Base-by-base conservation (phyloP, 2,888 invertebrate genomes). In the Dicranocentrus wangi region DNA sequence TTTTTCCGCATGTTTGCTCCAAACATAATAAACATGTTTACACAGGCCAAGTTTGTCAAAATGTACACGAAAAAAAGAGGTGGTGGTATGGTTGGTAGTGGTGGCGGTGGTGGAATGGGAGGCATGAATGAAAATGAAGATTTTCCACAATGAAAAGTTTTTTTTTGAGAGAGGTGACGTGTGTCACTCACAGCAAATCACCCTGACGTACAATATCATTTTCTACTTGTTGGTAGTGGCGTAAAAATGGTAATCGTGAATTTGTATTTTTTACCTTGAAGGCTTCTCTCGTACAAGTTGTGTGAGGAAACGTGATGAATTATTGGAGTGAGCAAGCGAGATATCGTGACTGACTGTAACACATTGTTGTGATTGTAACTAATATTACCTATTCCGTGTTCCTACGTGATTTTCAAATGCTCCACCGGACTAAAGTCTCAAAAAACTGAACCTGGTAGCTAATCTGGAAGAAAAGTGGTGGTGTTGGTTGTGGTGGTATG, bases 151-250 rank as follows among this genome's bases (percentile, higher is more conserved):
- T 21, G 23, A 60, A 61, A 66, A 53, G 23, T 43, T 66, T 21
- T 75, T n/a, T n/a, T n/a, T n/a, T n/a, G n/a, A n/a, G 32, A 43
- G 28, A 75, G 75, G 58, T 39, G 75, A 75, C 75, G 66, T 63
- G 75, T 75, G 75, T 66, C 75, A 75, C 75, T 75, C 75, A 75
- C 51, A 32, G 51, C 66, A 68, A 73, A 58, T 80, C 65, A n/a
- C n/a, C 68, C 58, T 73, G 75, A 81, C 70, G 75, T 69, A 32
- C 53, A 61, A 65, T 81, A 81, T 75, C 69, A 81, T 81, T 81
- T 75, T 75, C 65, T 8, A 47, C 10, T 47, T 32, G 32, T 32
- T 32, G 32, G 3, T 32, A 7, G 3, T 32, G 3, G 3, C 32
- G 5, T 32, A 32, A 32, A 32, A 32, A 32, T 32, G 32, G 10